Evolutionary conservation across 1,140 invertebrate species (phyloP), one percentile per base, ranked within the genome.

Genomic region (Drosophila arawakana): DNA sequence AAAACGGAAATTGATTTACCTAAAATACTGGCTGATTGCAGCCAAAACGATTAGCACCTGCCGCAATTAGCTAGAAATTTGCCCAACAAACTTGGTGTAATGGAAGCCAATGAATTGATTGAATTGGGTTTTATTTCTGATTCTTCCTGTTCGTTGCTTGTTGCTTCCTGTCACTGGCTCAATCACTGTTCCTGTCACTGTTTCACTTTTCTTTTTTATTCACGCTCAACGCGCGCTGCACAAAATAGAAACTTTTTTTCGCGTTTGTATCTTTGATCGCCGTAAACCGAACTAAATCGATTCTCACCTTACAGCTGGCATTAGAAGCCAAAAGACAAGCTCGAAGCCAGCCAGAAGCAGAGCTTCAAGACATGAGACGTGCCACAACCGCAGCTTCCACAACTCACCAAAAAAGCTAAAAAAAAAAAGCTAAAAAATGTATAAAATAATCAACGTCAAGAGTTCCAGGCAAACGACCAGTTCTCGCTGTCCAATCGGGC

Each of bases 201-300:
- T 62, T 61, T 63, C 52, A 72, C 62, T 77, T 67, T 71, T 70
- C 49, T 30, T 30, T 30, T 30, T 30, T 30, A 30, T 5, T 30
- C 25, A 30, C 3, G 35, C 43, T 61, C 15, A 30, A 54, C 34
- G 30, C 39, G 71, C 63, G 60, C 81, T 52, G 54, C 76, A 85
- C 72, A 66, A 83, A 84, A 89, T 76, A 79, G 85, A 84, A 89
- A 89, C 78, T 90, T 90, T 86, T 92, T 91, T 92, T 91, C 76
- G 91, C 91, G 91, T 92, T 92, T 92, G 91, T 89, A 90, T 90
- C 91, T 84, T 70, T 72, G 91, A 90, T 92, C 88, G 81, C 86
- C 82, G 80, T 92, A 91, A 92, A 91, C 76, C 80, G 80, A 84
- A 92, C 91, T 92, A 91, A 92, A 92, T 91, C 83, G 84, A 92